Evolutionary conservation across 2,797 vertebrate species (phyloP).

Genomic region (Alectoris magna): DNA sequence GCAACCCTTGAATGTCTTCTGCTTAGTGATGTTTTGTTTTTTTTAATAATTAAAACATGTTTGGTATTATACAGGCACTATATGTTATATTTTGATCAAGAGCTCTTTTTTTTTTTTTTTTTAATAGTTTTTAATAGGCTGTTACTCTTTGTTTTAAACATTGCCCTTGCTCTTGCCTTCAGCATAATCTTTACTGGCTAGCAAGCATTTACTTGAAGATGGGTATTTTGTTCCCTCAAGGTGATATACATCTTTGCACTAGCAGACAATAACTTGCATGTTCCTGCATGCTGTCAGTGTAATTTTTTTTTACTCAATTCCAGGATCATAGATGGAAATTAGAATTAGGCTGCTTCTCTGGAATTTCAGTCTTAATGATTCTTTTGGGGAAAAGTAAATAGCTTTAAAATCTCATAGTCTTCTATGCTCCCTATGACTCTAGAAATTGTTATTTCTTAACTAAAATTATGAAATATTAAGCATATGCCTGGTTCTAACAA

Average conservation of each 20-base stretch:
- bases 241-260: background rate
- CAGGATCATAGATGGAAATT: background rate
- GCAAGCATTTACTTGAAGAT: background rate
- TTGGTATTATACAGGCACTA: background rate
- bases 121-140: background rate
- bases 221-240: background rate
- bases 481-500: background rate
- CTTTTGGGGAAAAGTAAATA: background rate
- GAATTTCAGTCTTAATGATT: background rate
- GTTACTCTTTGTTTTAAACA: background rate
- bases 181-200: background rate
- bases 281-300: background rate
- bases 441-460: background rate
- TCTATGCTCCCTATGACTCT: background rate
- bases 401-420: background rate
- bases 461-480: background rate
- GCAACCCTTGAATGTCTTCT: background rate
- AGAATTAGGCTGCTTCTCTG: background rate
- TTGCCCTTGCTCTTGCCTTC: background rate
- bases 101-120: background rate
- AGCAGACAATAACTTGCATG: background rate
- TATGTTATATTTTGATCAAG: background rate
- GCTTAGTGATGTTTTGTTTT: background rate
- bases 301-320: background rate
- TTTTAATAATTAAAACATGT: background rate